Conservation (phyloP, 1,140 invertebrate species). For the Chrysomallon squamiferum region DNA sequence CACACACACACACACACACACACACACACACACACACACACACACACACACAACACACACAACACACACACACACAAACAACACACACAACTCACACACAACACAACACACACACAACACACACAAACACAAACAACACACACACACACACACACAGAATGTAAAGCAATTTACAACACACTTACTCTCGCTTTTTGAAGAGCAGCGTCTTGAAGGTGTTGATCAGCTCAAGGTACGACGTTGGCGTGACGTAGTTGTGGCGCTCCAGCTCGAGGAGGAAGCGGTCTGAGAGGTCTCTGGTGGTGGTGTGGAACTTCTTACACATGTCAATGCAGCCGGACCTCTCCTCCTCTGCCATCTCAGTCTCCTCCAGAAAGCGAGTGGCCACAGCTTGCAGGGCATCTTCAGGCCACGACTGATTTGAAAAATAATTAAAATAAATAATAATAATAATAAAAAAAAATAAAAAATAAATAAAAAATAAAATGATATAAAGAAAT, state of each 20-base stretch:
- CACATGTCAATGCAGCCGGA: constrained; percentile 70
- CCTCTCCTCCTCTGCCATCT: constrained; percentile 75
- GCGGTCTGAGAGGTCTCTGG: constrained; percentile 69
- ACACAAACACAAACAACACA: too few species aligned
- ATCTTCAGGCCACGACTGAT: constrained; percentile 66
- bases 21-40: too few species aligned
- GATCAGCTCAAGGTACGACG: constrained; percentile 64
- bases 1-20: too few species aligned
- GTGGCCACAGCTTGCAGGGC: constrained; percentile 82
- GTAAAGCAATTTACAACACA: too few species aligned
- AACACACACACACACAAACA: too few species aligned
- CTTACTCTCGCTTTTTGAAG: constrained; percentile 68
- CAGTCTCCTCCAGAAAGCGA: constrained; percentile 78
- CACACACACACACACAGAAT: too few species aligned
- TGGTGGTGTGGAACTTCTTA: constrained; percentile 84
- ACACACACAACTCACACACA: too few species aligned
- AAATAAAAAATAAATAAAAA: not conserved
- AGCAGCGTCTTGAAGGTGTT: constrained; percentile 62
- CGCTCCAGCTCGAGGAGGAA: constrained; percentile 74
- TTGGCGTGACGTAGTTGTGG: constrained; percentile 65
- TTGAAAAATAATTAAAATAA: not conserved
- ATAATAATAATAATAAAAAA: not conserved
- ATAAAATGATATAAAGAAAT: not conserved
- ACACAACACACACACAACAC: too few species aligned
- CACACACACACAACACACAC: too few species aligned